phyloP scores from a whole-genome alignment of 2,113 vertebrate species.

The Channa argus region DNA sequence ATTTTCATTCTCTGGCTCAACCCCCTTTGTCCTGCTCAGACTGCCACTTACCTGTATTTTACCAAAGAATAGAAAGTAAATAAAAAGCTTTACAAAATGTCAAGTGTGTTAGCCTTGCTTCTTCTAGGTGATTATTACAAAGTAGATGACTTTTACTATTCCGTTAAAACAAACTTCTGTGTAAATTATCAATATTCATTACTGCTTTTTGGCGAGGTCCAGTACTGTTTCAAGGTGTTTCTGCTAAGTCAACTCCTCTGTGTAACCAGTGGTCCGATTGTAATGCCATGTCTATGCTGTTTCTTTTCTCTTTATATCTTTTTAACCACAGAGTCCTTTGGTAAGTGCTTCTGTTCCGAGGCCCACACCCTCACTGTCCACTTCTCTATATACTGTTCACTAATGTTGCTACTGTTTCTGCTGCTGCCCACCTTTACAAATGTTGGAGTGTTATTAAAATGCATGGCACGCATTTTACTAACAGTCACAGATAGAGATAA shows the following conservation, averaged over 20 bases:
- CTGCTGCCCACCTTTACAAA: conserved; percentile 66
- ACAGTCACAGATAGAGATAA: conserved; percentile 86
- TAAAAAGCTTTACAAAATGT: conserved; percentile 11
- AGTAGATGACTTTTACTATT: conserved; percentile 6
- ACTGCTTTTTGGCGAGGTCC: conserved; percentile 32
- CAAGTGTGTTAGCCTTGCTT: conserved; percentile 32
- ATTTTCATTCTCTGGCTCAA: conserved; percentile 40
- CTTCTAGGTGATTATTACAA: conserved; percentile 33
- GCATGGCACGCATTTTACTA: conserved; percentile 99
- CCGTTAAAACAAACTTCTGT: conserved; percentile 27
- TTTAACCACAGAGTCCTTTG: conserved; percentile 99
- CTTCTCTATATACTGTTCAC: conserved; percentile 77
- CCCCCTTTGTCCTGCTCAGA: conserved; percentile 18
- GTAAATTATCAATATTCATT: conserved; percentile 25
- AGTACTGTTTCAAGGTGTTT: conserved; percentile 69
- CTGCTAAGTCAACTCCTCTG: conserved; percentile 70
- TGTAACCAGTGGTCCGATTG: conserved; percentile 85
- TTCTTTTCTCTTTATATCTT: conserved; percentile 99
- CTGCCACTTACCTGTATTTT: conserved; percentile 22
- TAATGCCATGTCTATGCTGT: conserved; percentile 99
- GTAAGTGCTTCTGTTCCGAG: conserved; percentile 99
- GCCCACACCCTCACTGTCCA: conserved; percentile 95
- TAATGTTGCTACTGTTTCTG: conserved; percentile 71
- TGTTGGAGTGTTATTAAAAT: conserved; percentile 88
- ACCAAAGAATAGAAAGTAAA: not conserved